Base-by-base conservation (phyloP, 2,888 invertebrate genomes). In the Hirtodrosophila alboralis region DNA sequence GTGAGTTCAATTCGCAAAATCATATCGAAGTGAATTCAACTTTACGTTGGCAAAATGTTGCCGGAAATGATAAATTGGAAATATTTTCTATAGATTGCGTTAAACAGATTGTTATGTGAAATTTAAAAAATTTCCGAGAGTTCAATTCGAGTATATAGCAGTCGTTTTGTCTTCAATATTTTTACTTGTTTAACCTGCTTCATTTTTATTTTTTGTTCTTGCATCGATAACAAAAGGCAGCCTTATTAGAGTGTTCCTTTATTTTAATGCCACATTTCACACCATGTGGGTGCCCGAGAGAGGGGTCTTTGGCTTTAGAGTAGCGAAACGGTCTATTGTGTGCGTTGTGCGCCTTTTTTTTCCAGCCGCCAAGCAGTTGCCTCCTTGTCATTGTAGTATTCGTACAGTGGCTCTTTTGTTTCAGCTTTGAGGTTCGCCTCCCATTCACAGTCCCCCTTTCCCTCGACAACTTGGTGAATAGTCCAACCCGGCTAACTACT, bases 211-310 rank as follows among this genome's bases (percentile, higher is more conserved):
- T 16, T 33, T 38, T 4, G 26, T 53, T 49, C 63, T 57, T 59
- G 49, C 65, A 79, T 71, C 66, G 68, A 71, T 74, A 79, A 79
- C 83, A 83, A 83, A 83, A 74, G 83, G 76, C 74, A 54, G 70
- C 76, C 74, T 83, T 79, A 79, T 79, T 79, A 79, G 83, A 79
- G 79, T 76, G 79, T 78, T 78, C 83, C 78, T 81, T 79, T 81
- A 81, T 79, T 78, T 81, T 75, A 81, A 79, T 81, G 75, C 78
- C 79, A 79, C 83, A 79, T 78, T 78, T 78, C 77, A 75, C 77
- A 74, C 68, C 67, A 67, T 56, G 74, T 67, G 53, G 53, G 52
- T 18, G 58, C 6, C 23, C 18, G 18, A 21, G 18, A 9, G 43
- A 6, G 23, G 44, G n/a, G n/a, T n/a, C n/a, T n/a, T n/a, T n/a